Evolutionary conservation across 2,888 invertebrate species (phyloP).

Genomic region (Hirudinaria manillensis): DNA sequence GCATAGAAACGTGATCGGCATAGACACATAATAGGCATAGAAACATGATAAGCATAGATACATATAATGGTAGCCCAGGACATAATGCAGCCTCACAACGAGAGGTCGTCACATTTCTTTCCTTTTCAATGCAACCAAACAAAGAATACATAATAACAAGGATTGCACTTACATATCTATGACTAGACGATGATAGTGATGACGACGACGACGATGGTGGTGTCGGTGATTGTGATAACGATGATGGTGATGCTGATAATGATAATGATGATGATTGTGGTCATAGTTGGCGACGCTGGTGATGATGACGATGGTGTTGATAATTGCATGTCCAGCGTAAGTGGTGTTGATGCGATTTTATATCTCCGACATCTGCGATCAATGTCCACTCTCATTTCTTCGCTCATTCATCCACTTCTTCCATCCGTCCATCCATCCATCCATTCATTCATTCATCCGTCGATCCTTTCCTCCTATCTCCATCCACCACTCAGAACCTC

Average conservation of each 20-base stretch:
- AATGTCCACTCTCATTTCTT: too few relatives aligned
- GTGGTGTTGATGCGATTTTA: too few relatives aligned
- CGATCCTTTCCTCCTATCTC: neutral
- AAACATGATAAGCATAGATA: too few relatives aligned
- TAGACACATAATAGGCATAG: too few relatives aligned
- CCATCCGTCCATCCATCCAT: conserved; percentile 3
- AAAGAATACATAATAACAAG: too few relatives aligned
- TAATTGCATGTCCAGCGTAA: conserved; percentile 24
- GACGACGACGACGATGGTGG: conserved; percentile 37
- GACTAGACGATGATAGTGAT: conserved; percentile 24
- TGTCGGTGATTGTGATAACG: conserved; percentile 36
- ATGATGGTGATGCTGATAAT: conserved; percentile 33
- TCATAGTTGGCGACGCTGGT: conserved; percentile 28
- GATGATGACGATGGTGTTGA: conserved; percentile 35
- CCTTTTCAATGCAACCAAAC: too few relatives aligned
- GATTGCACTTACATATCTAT: too few relatives aligned
- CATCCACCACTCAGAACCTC: neutral
- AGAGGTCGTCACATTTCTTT: too few relatives aligned
- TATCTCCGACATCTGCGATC: too few relatives aligned
- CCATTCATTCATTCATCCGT: neutral
- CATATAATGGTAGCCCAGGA: too few relatives aligned
- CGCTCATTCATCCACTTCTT: neutral
- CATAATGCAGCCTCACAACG: too few relatives aligned
- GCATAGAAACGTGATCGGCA: too few relatives aligned
- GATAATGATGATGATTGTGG: conserved; percentile 37